Percentiles rank a stretch among this genome's conserved stretches.
These are phyloP conservation scores for Euwallacea similis DNA, from an alignment of 1,140 invertebrate genomes.

Conservation along the genomic window DNA sequence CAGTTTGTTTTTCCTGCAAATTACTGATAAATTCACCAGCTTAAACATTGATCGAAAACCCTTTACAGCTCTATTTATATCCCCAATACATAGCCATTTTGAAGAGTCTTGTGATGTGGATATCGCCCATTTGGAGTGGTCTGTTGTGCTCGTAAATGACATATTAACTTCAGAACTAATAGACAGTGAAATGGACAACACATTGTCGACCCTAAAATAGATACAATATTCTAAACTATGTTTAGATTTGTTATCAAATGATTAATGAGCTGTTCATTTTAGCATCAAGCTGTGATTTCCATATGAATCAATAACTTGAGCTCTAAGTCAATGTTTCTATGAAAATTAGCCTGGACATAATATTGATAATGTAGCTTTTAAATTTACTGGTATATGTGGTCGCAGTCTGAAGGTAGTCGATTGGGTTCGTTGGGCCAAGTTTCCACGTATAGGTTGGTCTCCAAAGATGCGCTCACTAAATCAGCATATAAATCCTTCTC, in stretches of 20 bases:
- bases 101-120: conserved; percentile 54
- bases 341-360: background rate
- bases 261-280: conserved; percentile 1
- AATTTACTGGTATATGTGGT: conserved; percentile 58
- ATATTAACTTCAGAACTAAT: conserved; percentile 40
- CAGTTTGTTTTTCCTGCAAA: conserved; percentile 70
- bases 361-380: background rate
- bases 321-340: background rate
- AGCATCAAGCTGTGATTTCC: background rate
- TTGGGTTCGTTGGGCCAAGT: conserved; percentile 85
- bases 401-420: conserved; percentile 70
- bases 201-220: conserved; percentile 67
- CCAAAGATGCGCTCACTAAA: conserved; percentile 73
- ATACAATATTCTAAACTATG: background rate
- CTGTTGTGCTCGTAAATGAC: conserved; percentile 71
- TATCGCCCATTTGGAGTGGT: conserved; percentile 94
- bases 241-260: no score
- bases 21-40: conserved; percentile 8
- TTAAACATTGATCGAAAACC: background rate
- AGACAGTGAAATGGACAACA: conserved; percentile 59
- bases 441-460: conserved; percentile 75
- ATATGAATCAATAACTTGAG: background rate
- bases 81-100: conserved; percentile 84
- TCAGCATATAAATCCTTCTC: conserved; percentile 84
- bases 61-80: conserved; percentile 86